Base-by-base conservation (phyloP, 2,113 vertebrate species). In the Mesembrinibis cayennensis region DNA sequence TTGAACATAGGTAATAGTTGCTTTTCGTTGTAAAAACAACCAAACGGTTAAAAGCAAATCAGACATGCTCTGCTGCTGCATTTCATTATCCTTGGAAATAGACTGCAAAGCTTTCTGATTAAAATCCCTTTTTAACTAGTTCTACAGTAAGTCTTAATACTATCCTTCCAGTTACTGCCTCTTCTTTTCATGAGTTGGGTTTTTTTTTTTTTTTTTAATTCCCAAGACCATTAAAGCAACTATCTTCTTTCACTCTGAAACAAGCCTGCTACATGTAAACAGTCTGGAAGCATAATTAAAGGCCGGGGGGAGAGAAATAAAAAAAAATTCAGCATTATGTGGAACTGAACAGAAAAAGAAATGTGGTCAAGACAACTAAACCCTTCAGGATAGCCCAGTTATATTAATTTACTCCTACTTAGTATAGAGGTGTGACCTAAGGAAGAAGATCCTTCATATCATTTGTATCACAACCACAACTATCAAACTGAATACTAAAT, bases 61-160 rank as follows among this genome's bases (percentile, higher is more conserved):
- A 73, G 66, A 77, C 9, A 7, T 50, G 10, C 9, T 76, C 92
- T 73, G 63, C 59, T 94, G 89, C 63, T 76, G 55, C 45, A 34
- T 45, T 91, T 94, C 77, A 91, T 97, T 87, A 91, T 84, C 87
- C 84, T 11, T 58, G 77, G 69, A 34, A 78, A 86, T 58, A 58
- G 40, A 61, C 59, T 87, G 63, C 63, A 70, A 89, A 83, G 67
- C 87, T 66, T 91, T 83, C 49, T 49, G 89, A 89, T 83, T 87
- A 83, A 94, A 96, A 84, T 84, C 81, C 59, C n/a, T 69, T 83
- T 77, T 63, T 44, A 89, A 89, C 59, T 70, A 74, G 30, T 94
- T 87, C 81, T 73, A 10, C 36, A 83, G 30, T 53, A 73, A 89
- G 63, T 83, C 90, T 84, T 91, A 83, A 95, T 77, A 23, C 76